Evolutionary conservation across 2,797 vertebrate species (phyloP), one percentile per base, ranked within the genome.

Genomic region (Chiropotes sagulatus): DNA sequence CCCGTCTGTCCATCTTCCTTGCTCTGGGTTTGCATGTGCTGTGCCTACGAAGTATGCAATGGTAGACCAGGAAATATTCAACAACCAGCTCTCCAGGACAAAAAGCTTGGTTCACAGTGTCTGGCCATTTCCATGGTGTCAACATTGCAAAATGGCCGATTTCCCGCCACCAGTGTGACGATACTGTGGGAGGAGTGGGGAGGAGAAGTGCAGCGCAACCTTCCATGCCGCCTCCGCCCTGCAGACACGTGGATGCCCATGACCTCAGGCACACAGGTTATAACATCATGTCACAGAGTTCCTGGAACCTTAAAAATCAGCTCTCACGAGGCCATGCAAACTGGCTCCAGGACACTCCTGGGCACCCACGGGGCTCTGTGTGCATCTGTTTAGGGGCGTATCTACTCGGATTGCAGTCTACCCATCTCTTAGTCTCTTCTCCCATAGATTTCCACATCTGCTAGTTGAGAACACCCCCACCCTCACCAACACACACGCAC

Each of bases 211-310:
- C 41, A 11, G 33, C 0, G 10, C 44, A 14, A 2, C 52, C 0
- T 4, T 0, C 3, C 2, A 1, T 5, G 0, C 57, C 1, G 5
- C 10, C 41, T 22, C 33, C 1, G 1, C 4, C 7, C 7, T 0
- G 7, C 0, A 1, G 36, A 39, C 1, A 5, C 48, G 2, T 0
- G 1, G 22, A 0, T 2, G 11, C 7, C 10, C n/a, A 36, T 1
- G 1, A 28, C 14, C 39, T 57, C 26, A 2, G 46, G 52, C n/a
- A 33, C 17, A 11, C 0, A 11, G 46, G 30, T 5, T 0, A 44
- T 1, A 36, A 46, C 2, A 13, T 44, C 57, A 50, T 1, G 7
- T 0, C 6, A 41, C 2, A 64, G 64, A 41, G 61, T n/a, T 48
- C 52, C 46, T 80, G 83, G 54, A 50, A 75, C 14, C 15, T 13